A percentile compares a stretch with the other conserved stretches of the same genome.
Conservation (phyloP, 2,888 invertebrate species). For the Eupithecia subumbrata region DNA sequence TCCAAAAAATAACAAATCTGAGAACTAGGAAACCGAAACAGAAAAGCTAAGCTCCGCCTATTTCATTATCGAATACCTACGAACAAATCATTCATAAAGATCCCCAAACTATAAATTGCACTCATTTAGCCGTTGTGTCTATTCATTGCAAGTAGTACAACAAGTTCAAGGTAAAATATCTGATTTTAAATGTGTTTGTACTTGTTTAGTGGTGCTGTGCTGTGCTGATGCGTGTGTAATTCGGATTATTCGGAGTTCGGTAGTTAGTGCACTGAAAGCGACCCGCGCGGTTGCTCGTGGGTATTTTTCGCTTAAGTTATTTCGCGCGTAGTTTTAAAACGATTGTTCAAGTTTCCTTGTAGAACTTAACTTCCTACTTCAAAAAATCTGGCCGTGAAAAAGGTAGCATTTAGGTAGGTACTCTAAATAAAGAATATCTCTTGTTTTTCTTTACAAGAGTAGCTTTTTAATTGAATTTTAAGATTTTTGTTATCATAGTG, state of each 20-base stretch:
- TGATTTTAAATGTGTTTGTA: constrained; percentile 10
- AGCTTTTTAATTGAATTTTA: background rate
- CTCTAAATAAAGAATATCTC: background rate
- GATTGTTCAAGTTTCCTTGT: background rate
- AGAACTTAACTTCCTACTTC: constrained; percentile 7
- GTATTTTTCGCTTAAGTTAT: background rate
- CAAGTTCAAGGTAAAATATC: constrained; percentile 24
- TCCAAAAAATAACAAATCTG: background rate
- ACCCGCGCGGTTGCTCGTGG: constrained; percentile 20
- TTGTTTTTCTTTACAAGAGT: background rate
- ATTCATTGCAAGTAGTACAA: background rate
- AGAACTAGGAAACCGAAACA: background rate
- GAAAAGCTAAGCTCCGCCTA: background rate
- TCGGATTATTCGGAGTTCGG: background rate
- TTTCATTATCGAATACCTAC: background rate
- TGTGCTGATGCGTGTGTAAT: background rate
- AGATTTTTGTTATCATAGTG: too few species aligned
- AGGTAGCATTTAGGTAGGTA: background rate
- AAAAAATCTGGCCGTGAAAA: constrained; percentile 3
- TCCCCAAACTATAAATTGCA: constrained; percentile 2
- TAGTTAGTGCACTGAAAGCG: constrained; percentile 18
- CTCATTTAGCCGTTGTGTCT: background rate
- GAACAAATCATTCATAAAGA: background rate
- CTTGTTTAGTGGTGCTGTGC: too few species aligned
- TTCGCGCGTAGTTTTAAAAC: background rate